Base-by-base conservation (phyloP, 2,888 invertebrate species). In the Ferdinandea cuprea region DNA sequence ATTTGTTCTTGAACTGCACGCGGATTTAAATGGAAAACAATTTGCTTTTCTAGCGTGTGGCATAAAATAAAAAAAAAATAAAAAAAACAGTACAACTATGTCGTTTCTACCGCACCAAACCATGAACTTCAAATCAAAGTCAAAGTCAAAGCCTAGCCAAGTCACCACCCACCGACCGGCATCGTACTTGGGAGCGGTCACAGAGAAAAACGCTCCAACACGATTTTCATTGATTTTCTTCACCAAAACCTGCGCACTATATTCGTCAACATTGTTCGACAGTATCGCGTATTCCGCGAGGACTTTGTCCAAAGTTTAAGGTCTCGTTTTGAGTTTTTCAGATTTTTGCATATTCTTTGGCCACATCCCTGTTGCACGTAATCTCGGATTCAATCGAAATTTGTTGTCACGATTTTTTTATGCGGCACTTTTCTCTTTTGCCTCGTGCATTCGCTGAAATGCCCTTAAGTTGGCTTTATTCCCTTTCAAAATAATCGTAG, bases 111-210 rank as follows among this genome's bases (percentile, higher is more conserved):
- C 11, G 9, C n/a, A n/a, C 25, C 50, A 21, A 28, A 11, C 52
- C 63, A 15, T 76, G 76, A 76, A 68, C 76, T 76, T 76, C 68
- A n/a, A 76, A 59, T 50, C 28, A 9, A 6, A 50, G 40, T 44
- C 61, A 42, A 68, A 65, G 58, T 11, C 50, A 52, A n/a, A n/a
- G n/a, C n/a, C n/a, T n/a, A n/a, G n/a, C n/a, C n/a, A n/a, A n/a
- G n/a, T 19, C 25, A 35, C 15, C 13, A 56, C 21, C 44, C 30
- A 48, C 46, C 46, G 37, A 65, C n/a, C n/a, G n/a, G n/a, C n/a
- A 63, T 25, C 42, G 30, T 21, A 46, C 48, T 44, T 46, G 37
- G 52, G 19, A 52, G 52, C 44, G 73, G 44, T 66, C 42, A 9
- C 0, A 3, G 8, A 13, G 9, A 52, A 13, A 68, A 56, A 54